Evolutionary conservation across 2,888 invertebrate species (phyloP).

Genomic region (Ptilodon capucinus): DNA sequence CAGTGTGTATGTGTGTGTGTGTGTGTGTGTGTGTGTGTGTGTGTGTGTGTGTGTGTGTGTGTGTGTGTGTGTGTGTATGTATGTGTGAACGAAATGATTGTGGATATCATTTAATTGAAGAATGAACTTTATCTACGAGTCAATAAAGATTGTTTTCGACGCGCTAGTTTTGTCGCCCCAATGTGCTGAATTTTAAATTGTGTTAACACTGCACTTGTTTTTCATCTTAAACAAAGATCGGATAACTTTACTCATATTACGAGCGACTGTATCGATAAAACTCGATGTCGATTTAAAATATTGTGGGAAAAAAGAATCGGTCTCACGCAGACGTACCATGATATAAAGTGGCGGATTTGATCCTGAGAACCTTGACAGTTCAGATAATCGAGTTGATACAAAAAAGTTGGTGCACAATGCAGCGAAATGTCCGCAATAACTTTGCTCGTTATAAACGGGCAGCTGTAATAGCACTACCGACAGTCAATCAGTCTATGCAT

Average conservation of each 20-base stretch:
- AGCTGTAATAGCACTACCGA: slow-evolving; percentile 16
- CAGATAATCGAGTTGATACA: slow-evolving; percentile 21
- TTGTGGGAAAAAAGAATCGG: slow-evolving; percentile 13
- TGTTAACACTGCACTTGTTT: background rate
- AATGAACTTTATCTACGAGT: too few relatives aligned
- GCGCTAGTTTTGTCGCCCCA: too few relatives aligned
- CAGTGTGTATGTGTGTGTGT: too few relatives aligned
- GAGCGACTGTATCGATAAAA: slow-evolving; percentile 24
- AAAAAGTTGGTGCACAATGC: slow-evolving; percentile 26
- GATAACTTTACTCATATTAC: slow-evolving; percentile 17
- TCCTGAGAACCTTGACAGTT: slow-evolving; percentile 26
- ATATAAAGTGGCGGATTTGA: slow-evolving; percentile 18
- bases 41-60: too few relatives aligned
- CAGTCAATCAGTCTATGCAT: slow-evolving; percentile 28
- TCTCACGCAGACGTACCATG: slow-evolving; percentile 8
- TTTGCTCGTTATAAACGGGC: slow-evolving; percentile 27
- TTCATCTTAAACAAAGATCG: slow-evolving; percentile 9
- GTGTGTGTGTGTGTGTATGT: too few relatives aligned
- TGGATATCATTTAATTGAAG: too few relatives aligned
- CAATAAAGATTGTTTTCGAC: too few relatives aligned
- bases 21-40: too few relatives aligned
- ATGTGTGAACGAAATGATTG: too few relatives aligned
- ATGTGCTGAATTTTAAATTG: background rate
- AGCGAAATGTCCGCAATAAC: slow-evolving; percentile 20
- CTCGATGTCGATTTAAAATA: slow-evolving; percentile 24